Conservation (phyloP, 2,113 vertebrate genomes). For the Trogon melanurus region DNA sequence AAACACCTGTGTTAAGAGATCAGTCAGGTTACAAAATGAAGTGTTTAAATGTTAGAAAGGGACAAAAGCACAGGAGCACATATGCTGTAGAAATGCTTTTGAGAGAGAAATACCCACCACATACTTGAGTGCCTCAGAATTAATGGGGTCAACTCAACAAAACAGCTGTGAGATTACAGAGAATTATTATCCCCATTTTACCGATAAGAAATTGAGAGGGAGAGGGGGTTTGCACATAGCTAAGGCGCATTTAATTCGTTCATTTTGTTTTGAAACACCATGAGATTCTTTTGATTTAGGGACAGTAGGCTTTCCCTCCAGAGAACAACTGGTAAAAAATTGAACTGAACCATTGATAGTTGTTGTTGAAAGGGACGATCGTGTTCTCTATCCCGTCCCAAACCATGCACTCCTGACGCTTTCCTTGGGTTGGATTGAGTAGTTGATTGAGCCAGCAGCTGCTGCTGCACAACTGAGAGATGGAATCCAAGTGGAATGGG, state of each 20-base stretch:
- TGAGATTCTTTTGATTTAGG: neutral
- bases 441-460: neutral
- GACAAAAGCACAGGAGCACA: neutral
- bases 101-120: neutral
- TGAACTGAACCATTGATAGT: neutral
- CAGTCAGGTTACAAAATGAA: neutral
- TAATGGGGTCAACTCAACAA: neutral
- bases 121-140: neutral
- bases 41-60: neutral
- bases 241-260: neutral
- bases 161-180: neutral
- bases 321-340: neutral
- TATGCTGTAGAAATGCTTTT: neutral
- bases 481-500: neutral
- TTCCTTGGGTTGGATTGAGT: neutral
- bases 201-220: neutral
- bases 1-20: neutral
- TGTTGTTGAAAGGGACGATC: neutral
- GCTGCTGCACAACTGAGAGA: neutral
- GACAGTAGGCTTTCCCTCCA: neutral
- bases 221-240: neutral
- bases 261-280: neutral
- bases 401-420: rapidly evolving
- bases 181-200: neutral
- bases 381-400: neutral